A percentile compares a stretch with the other conserved stretches of the same genome.
phyloP scores from a whole-genome alignment of 2,888 invertebrate species.

The Mesorhabditis belari region DNA sequence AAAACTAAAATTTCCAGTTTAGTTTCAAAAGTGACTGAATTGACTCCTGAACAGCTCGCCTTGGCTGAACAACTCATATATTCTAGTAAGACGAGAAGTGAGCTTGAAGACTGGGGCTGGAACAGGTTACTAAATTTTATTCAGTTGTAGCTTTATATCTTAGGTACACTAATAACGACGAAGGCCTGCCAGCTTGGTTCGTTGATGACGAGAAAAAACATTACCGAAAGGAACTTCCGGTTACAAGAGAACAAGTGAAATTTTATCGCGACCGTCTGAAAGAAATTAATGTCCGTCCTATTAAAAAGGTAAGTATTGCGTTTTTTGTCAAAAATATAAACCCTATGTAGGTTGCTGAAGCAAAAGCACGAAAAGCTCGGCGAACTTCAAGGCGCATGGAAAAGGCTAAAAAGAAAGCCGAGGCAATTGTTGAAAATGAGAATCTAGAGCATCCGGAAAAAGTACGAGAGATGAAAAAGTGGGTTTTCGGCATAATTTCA shows the following conservation, averaged over 20 bases:
- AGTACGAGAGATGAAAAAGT: slow-evolving; percentile 50
- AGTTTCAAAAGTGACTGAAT: slow-evolving; percentile 57
- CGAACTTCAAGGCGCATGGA: slow-evolving; percentile 69
- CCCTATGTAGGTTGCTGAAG: slow-evolving; percentile 71
- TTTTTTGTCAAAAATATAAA: not conserved
- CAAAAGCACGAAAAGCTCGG: slow-evolving; percentile 92
- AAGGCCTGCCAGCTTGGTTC: slow-evolving; percentile 90
- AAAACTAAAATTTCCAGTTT: not conserved
- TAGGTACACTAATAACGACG: slow-evolving; percentile 79
- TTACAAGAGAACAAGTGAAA: slow-evolving; percentile 64
- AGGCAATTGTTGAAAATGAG: slow-evolving; percentile 67
- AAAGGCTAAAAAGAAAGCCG: slow-evolving; percentile 89
- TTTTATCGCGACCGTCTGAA: slow-evolving; percentile 70
- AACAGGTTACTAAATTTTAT: slow-evolving; percentile 26
- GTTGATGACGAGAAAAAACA: slow-evolving; percentile 83
- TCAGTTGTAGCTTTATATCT: not conserved
- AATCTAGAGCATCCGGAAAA: slow-evolving; percentile 90
- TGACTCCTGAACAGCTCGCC: slow-evolving; percentile 81
- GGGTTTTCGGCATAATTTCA: slow-evolving; percentile 1
- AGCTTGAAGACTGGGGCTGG: slow-evolving; percentile 58
- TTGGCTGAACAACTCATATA: slow-evolving; percentile 82
- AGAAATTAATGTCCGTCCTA: slow-evolving; percentile 85
- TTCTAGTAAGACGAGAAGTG: slow-evolving; percentile 81
- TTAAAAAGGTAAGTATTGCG: slow-evolving; percentile 69
- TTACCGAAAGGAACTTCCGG: slow-evolving; percentile 74